These are phyloP conservation scores for Danio jaintianensis DNA, from an alignment of 2,797 vertebrate genomes.

Conservation along the genomic window DNA sequence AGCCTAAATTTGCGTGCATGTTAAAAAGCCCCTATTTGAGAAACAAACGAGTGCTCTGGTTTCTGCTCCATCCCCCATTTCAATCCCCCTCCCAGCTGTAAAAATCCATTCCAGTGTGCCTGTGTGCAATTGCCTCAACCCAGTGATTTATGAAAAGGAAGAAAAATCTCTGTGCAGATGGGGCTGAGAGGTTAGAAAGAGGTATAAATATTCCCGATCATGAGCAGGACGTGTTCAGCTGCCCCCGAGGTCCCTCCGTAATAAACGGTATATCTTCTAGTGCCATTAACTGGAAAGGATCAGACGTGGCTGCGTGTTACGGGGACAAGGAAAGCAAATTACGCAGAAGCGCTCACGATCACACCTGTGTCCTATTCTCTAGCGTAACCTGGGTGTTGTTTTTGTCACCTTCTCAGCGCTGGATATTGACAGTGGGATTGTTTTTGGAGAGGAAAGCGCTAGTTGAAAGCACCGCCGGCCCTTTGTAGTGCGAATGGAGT, in stretches of 20 bases:
- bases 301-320: conserved; percentile 17
- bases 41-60: conserved; percentile 63
- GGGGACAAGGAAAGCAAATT: conserved; percentile 11
- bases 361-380: conserved; percentile 40
- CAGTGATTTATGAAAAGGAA: conserved; percentile 79
- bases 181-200: conserved; percentile 57
- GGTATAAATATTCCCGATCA: conserved; percentile 77
- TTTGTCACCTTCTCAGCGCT: conserved; percentile 38
- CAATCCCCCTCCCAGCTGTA: conserved; percentile 60
- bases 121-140: conserved; percentile 79
- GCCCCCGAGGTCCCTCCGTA: conserved; percentile 33
- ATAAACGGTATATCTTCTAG: conserved; percentile 42
- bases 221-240: conserved; percentile 62
- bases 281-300: conserved; percentile 20
- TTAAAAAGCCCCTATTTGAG: conserved; percentile 66
- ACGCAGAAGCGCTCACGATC: background rate
- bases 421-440: conserved; percentile 38
- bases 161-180: conserved; percentile 75
- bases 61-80: conserved; percentile 58
- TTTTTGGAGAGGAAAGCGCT: background rate
- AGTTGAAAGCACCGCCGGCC: conserved; percentile 10
- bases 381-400: background rate
- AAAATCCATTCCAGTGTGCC: conserved; percentile 66
- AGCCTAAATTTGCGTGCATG: conserved; percentile 50
- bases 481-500: conserved; percentile 19